These are phyloP conservation scores for Druceiella hillmani DNA, from an alignment of 2,888 invertebrate genomes.

Conservation along the genomic window DNA sequence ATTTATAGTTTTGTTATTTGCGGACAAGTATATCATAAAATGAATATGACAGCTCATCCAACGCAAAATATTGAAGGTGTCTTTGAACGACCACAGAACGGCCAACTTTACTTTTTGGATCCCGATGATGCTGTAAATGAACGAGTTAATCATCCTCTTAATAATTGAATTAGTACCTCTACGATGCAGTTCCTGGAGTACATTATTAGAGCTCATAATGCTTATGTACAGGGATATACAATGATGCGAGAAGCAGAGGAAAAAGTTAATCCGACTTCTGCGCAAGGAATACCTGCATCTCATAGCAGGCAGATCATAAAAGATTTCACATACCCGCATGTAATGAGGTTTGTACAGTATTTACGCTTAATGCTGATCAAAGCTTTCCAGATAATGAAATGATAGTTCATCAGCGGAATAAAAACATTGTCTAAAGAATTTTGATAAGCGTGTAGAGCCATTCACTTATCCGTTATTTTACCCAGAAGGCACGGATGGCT, in stretches of 20 bases:
- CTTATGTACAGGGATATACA: slow-evolving; percentile 17
- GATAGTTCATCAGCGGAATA: slow-evolving; percentile 17
- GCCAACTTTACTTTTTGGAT: slow-evolving; percentile 19
- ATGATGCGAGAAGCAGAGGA: slow-evolving; percentile 20
- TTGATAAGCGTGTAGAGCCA: slow-evolving; percentile 21
- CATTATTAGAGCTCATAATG: slow-evolving; percentile 16
- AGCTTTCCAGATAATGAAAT: slow-evolving; percentile 20
- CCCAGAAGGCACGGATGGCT: slow-evolving; percentile 20
- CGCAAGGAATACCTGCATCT: slow-evolving; percentile 14
- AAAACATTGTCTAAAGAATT: slow-evolving; percentile 17
- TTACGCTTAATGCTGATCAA: slow-evolving; percentile 19
- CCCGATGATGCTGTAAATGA: slow-evolving; percentile 18
- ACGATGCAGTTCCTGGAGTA: slow-evolving; percentile 16
- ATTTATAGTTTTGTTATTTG: slow-evolving; percentile 20
- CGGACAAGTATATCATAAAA: slow-evolving; percentile 20
- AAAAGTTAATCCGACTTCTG: slow-evolving; percentile 17
- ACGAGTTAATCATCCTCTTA: slow-evolving; percentile 17
- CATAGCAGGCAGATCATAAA: slow-evolving; percentile 16
- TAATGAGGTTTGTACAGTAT: slow-evolving; percentile 20
- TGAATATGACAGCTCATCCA: slow-evolving; percentile 18
- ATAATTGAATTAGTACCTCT: slow-evolving; percentile 17
- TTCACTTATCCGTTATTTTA: slow-evolving; percentile 20
- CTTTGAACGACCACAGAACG: slow-evolving; percentile 16
- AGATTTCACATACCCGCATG: slow-evolving; percentile 17
- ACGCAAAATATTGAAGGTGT: slow-evolving; percentile 16